Conservation (phyloP, 2,113 vertebrate species). For the Proterorhinus semilunaris region DNA sequence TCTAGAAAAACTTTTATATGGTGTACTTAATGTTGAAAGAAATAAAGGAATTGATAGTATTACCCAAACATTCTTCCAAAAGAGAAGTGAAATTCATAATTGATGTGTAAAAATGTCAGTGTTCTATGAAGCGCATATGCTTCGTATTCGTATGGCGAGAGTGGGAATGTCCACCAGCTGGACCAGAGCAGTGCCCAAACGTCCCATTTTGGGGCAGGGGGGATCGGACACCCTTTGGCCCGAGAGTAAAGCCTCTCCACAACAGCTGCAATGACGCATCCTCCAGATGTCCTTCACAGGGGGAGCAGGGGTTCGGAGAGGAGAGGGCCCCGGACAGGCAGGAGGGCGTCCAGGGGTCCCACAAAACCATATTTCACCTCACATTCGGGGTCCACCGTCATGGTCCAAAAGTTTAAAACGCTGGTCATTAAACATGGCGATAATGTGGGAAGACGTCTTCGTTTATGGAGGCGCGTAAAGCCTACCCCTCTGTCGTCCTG, state of each 20-base stretch:
- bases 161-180: constrained; percentile 65
- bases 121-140: background rate
- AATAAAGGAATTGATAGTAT: no score
- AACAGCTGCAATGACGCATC: constrained; percentile 78
- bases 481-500: constrained; percentile 10
- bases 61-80: no score
- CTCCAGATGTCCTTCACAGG: constrained; percentile 71
- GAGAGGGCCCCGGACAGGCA: constrained; percentile 20
- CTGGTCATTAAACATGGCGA: constrained; percentile 51
- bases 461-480: constrained; percentile 6
- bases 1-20: no score
- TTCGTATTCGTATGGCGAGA: constrained; percentile 20
- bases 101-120: no score
- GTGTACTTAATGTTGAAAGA: no score
- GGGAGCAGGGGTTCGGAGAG: constrained; percentile 25
- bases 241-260: constrained; percentile 60
- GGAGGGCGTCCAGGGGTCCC: constrained; percentile 31
- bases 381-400: constrained; percentile 45
- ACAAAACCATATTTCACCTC: constrained; percentile 53
- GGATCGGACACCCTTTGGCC: constrained; percentile 71
- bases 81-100: no score
- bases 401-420: constrained; percentile 29
- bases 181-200: constrained; percentile 57
- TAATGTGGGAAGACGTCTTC: constrained; percentile 52
- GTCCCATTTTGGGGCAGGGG: constrained; percentile 43